These are phyloP conservation scores for Hippopotamus amphibius DNA, from an alignment of 2,113 vertebrate genomes.

Conservation along the genomic window DNA sequence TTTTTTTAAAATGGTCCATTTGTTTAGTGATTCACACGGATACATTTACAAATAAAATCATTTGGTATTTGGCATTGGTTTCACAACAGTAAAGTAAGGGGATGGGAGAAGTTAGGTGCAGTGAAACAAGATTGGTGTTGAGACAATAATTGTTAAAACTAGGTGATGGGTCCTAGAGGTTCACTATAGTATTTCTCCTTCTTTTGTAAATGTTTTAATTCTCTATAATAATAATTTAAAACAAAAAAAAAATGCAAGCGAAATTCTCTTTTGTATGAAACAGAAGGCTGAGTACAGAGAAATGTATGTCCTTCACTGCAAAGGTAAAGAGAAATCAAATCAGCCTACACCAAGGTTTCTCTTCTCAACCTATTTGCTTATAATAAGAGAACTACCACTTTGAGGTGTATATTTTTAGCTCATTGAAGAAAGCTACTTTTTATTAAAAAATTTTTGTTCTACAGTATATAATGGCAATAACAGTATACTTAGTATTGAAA, in stretches of 20 bases:
- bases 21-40: not conserved
- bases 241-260: not conserved
- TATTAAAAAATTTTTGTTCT: not conserved
- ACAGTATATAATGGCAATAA: not conserved
- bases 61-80: not conserved
- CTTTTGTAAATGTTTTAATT: not conserved
- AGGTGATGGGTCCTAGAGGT: not conserved
- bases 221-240: not conserved
- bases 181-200: not conserved
- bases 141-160: not conserved
- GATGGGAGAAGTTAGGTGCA: rapidly evolving
- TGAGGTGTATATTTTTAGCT: not conserved
- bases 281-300: not conserved
- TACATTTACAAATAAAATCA: not conserved
- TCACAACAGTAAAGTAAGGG: not conserved
- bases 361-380: not conserved
- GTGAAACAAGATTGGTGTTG: not conserved
- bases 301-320: not conserved
- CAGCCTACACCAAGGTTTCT: not conserved
- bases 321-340: not conserved
- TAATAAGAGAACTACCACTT: not conserved
- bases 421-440: not conserved
- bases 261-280: not conserved
- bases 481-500: not conserved
- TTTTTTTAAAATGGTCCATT: not conserved